Evolutionary conservation across 2,113 vertebrate genomes (phyloP), one percentile per base, ranked within the genome.

Genomic region (Ammodytes marinus): DNA sequence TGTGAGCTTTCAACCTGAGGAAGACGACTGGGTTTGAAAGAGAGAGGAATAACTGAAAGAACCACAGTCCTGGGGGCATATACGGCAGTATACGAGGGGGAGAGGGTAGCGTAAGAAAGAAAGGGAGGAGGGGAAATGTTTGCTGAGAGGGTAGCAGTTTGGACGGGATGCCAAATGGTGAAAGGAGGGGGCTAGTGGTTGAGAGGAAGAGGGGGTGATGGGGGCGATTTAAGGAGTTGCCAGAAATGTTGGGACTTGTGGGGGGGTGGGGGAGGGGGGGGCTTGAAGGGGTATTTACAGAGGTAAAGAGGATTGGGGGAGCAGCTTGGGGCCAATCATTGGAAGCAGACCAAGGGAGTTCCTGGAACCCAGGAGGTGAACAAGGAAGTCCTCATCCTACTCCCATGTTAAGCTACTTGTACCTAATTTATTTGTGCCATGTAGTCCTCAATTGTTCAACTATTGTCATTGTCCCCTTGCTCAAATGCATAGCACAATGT

Each of bases 261-360:
- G 66, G 74, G 77, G 53, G 73, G 53, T 37, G 8, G 76, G 45
- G 69, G n/a, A n/a, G n/a, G 27, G 81, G 84, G 46, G 47, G 50
- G 58, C 67, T 86, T 85, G n/a, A 87, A 74, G 75, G 84, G 82
- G 76, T 90, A 74, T 85, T 89, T 90, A 61, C 79, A 80, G 77
- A 80, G 77, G 77, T 74, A 86, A 82, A 86, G 74, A 67, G 69
- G 74, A 68, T 60, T 57, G 45, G 43, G 27, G 74, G 71, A 81
- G 67, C 58, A 69, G 80, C 73, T 87, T 71, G 84, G 88, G 67
- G 75, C 77, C 37, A 87, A 88, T 89, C 84, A 88, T 74, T 93
- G 90, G 91, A 91, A 89, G 75, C 87, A 85, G 90, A 89, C 92
- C 93, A 91, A 91, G 86, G 75, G 88, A 92, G 90, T 93, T 95